A percentile compares a stretch with the other conserved stretches of the same genome.
These are phyloP conservation scores for Micrasema longulum DNA, from an alignment of 1,140 invertebrate genomes.

Conservation along the genomic window DNA sequence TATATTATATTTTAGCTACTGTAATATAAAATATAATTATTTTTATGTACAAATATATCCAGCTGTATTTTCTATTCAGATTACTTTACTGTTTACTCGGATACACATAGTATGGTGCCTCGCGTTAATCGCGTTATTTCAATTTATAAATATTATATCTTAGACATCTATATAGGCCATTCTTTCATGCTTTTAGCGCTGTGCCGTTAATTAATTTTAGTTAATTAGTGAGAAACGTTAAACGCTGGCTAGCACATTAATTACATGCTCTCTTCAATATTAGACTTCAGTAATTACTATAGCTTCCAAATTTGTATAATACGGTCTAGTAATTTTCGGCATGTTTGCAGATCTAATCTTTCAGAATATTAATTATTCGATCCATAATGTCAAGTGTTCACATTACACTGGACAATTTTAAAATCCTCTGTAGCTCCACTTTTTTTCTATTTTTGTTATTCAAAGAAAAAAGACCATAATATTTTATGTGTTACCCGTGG, in stretches of 20 bases:
- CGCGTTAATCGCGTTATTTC: background rate
- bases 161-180: too few species aligned
- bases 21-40: background rate
- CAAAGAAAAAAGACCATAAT: background rate
- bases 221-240: background rate
- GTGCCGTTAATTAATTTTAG: constrained; percentile 8
- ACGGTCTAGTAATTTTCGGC: background rate
- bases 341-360: constrained; percentile 3
- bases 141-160: background rate
- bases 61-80: background rate
- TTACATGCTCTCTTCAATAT: background rate
- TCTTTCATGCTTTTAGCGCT: constrained; percentile 1
- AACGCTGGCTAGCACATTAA: background rate
- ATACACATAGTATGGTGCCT: background rate
- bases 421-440: background rate
- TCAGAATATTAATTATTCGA: background rate
- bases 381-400: background rate
- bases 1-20: background rate
- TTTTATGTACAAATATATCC: background rate
- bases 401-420: background rate
- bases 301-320: background rate
- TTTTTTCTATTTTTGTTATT: background rate
- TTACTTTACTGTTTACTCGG: background rate
- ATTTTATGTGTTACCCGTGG: background rate
- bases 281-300: background rate